Evolutionary conservation across 1,140 invertebrate species (phyloP), one percentile per base, ranked within the genome.

Genomic region (Nephila pilipes): DNA sequence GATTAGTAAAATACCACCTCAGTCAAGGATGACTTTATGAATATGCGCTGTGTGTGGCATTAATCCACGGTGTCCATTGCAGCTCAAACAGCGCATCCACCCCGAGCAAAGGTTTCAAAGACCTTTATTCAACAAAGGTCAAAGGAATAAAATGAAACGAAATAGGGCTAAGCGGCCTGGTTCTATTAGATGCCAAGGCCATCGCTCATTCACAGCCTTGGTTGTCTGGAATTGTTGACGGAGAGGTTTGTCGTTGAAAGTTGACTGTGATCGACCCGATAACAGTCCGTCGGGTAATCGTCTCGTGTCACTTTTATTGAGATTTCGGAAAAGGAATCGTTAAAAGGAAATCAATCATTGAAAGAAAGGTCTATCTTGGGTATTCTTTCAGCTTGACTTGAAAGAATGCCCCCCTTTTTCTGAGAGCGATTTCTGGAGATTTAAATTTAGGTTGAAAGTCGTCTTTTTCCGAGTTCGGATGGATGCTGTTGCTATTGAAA

Each of bases 331-430:
- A 75, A 10, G 29, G 69, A 18, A 75, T 75, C 69, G 69, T 75
- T 75, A 75, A 75, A 75, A 75, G 69, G 69, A 18, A 75, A 75
- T 75, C 69, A 75, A 75, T 75, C 69, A 75, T 29, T 6, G 16
- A 75, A 32, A 16, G 32, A 75, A 75, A 75, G 69, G 18, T 65
- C 63, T 29, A 65, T 36, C 18, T 75, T 3, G 4, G 69, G 29
- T 32, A 29, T 75, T 32, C 69, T 60, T 60, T 20, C 22, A 4
- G 16, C 58, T 6, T 60, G 22, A 22, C 58, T 5, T 14, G 29
- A 32, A 29, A 32, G 16, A 32, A 29, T 75, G 29, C 14, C 5
- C 4, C 20, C 32, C 29, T 36, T 18, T 75, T 36, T 4, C 0
- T 2, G 16, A 18, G 29, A 75, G 12, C 3, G 29, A 32, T 75